Evolutionary conservation across 2,797 vertebrate genomes (phyloP), one percentile per base, ranked within the genome.

Genomic region (Notamacropus eugenii): DNA sequence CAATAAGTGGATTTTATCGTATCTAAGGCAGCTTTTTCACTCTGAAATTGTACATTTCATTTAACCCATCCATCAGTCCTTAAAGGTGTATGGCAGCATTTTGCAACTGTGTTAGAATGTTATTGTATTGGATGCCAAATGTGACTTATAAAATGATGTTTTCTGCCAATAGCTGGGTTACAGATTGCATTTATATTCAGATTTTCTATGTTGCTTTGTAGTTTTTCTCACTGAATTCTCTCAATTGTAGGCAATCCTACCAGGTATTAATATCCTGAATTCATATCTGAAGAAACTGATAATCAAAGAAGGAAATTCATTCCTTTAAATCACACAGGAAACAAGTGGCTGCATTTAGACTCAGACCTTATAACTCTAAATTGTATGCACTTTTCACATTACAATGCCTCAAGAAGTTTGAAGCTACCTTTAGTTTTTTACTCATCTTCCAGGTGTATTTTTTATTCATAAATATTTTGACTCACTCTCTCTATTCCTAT

Each of bases 31-130:
- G 34, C 52, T 92, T 93, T 55, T 93, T 95, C 74, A 93, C 46
- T 54, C 74, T 90, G 1, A 95, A 94, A 1, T 92, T 92, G 92
- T 67, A 91, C 40, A 58, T 94, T 96, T 92, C 59, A 95, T 92
- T 57, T 95, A 94, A 59, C 59, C 22, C 67, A 46, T 82, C n/a
- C n/a, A 91, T 82, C 14, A 67, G 24, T 91, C 93, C 27, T 92
- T 93, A 55, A 5, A 95, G 8, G 3, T 57, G 54, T 16, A 90
- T 4, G 87, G 1, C 8, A 90, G 55, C 90, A 22, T 91, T 93
- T 90, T 95, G 13, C 4, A 46, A 11, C 29, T 93, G 52, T 14
- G 54, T n/a, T 91, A 91, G 90, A 52, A 94, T 95, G 12, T 62
- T 82, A 56, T 16, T 57, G 0, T 82, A 82, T 40, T 24, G 27